A percentile compares a stretch with the other conserved stretches of the same genome.
These are phyloP conservation scores for Heterocephalus glaber DNA, from an alignment of 2,113 vertebrate species.

Conservation along the genomic window DNA sequence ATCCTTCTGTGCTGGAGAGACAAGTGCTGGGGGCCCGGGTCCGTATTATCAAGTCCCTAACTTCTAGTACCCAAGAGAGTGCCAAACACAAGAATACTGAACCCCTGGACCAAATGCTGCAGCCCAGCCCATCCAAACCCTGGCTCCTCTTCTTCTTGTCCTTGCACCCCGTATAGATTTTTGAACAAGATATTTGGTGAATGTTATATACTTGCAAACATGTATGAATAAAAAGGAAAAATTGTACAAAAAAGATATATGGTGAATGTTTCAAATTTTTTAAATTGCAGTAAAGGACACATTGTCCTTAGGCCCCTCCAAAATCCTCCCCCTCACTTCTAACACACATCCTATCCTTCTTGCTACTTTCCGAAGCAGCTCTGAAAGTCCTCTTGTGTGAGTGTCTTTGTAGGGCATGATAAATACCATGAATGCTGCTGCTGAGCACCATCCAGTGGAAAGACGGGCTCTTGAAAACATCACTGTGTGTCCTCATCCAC, in stretches of 20 bases:
- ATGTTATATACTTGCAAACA: neutral
- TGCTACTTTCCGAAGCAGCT: neutral
- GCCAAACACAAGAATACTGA: neutral
- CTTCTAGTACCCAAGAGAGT: neutral
- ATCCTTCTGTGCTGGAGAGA: neutral
- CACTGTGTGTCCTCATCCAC: neutral
- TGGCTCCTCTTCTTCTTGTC: neutral
- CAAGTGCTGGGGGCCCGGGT: neutral
- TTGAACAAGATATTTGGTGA: neutral
- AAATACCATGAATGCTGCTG: neutral
- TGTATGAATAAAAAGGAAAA: neutral
- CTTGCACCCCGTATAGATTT: neutral
- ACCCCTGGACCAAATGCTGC: neutral
- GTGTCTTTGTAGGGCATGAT: neutral
- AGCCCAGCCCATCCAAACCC: neutral
- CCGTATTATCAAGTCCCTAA: neutral
- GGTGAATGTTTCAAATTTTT: neutral
- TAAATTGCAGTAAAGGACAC: neutral
- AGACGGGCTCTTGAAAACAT: neutral
- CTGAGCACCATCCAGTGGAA: neutral
- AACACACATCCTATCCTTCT: neutral
- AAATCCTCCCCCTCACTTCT: neutral
- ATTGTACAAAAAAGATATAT: neutral
- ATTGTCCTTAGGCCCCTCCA: neutral
- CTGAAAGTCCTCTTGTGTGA: neutral